Evolutionary conservation across 2,888 invertebrate species (phyloP).

Genomic region (Boloria euphrosyne): DNA sequence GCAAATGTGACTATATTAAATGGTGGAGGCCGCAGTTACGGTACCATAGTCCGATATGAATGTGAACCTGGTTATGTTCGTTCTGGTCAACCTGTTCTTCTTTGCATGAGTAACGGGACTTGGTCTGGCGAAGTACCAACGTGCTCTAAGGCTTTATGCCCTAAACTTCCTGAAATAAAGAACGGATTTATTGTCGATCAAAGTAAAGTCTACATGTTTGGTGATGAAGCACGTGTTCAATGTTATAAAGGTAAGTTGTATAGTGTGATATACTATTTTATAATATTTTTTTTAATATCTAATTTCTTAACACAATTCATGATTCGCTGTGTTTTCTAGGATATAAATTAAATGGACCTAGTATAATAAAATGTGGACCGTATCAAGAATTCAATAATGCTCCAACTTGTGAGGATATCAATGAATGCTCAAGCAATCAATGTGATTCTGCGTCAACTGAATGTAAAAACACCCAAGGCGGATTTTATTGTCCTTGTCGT

Average conservation of each 20-base stretch:
- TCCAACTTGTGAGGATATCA: conserved; percentile 95
- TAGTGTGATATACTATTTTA: conserved; percentile 1
- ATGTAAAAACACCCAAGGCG: conserved; percentile 93
- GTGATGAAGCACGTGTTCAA: conserved; percentile 95
- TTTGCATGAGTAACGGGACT: conserved; percentile 97
- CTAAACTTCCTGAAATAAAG: conserved; percentile 89
- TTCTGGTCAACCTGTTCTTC: conserved; percentile 93
- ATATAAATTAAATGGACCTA: conserved; percentile 92
- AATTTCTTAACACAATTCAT: not conserved
- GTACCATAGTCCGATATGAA: conserved; percentile 95
- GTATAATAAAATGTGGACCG: conserved; percentile 92
- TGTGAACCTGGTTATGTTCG: conserved; percentile 95
- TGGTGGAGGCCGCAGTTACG: conserved; percentile 95
- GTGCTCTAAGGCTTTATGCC: conserved; percentile 89
- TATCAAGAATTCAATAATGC: conserved; percentile 91
- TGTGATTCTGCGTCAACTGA: conserved; percentile 95
- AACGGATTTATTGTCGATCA: conserved; percentile 94
- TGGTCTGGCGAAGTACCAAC: conserved; percentile 96
- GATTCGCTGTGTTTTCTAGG: conserved; percentile 69
- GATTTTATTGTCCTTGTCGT: conserved; percentile 94
- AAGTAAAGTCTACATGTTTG: conserved; percentile 89
- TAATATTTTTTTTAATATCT: conserved; percentile 3
- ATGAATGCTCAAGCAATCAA: conserved; percentile 94
- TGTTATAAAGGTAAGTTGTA: conserved; percentile 85
- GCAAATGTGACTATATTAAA: conserved; percentile 93